Conservation (phyloP, 2,113 vertebrate genomes). For the Urocynchramus pylzowi region DNA sequence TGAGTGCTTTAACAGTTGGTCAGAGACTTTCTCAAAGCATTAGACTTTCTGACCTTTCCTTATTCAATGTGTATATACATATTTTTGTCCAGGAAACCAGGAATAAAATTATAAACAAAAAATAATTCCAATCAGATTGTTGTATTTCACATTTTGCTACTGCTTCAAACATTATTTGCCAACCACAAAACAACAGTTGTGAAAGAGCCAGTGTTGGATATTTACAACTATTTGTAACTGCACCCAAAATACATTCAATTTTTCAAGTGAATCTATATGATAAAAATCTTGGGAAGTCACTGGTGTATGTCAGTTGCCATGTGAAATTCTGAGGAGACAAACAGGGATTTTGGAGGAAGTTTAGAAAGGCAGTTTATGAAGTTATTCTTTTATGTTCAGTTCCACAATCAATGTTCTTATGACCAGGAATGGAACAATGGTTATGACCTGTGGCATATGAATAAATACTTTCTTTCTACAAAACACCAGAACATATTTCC, state of each 20-base stretch:
- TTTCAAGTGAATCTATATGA: neutral
- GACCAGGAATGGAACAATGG: neutral
- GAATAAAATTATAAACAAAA: neutral
- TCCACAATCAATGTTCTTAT: neutral
- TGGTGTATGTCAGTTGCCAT: neutral
- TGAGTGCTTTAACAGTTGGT: neutral
- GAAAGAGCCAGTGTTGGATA: neutral
- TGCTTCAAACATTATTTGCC: neutral
- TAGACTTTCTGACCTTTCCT: neutral
- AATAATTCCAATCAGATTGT: neutral
- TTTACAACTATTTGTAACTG: neutral
- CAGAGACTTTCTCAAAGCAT: neutral
- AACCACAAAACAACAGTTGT: neutral
- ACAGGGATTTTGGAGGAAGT: neutral
- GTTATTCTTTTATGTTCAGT: neutral
- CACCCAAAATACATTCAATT: neutral
- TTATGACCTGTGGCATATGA: constrained; percentile 18
- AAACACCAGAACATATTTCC: neutral
- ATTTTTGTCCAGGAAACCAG: neutral
- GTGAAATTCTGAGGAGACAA: neutral
- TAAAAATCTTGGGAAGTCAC: neutral
- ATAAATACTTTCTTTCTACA: constrained; percentile 2
- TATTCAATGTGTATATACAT: neutral
- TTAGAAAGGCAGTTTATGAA: neutral
- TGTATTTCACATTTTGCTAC: neutral